Evolutionary conservation across 1,140 invertebrate species (phyloP).

Genomic region (Ladona fulva): DNA sequence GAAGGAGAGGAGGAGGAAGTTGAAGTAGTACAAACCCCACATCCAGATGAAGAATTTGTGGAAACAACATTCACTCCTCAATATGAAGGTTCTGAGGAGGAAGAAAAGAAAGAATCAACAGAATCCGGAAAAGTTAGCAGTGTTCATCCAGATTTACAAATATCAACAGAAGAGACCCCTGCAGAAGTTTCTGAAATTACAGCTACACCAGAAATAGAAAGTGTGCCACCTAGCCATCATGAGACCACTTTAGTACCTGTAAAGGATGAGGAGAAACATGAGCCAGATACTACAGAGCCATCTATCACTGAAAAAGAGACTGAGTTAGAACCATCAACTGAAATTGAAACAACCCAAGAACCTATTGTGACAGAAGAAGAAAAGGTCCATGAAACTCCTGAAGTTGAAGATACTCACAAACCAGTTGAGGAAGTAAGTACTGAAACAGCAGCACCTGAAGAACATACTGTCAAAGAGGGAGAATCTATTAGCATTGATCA

Average conservation of each 20-base stretch:
- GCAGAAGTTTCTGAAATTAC: not conserved
- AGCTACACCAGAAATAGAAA: not conserved
- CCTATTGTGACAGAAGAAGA: conserved; percentile 23
- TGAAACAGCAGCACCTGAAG: conserved; percentile 10
- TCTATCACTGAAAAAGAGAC: conserved; percentile 13
- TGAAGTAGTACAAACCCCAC: no score
- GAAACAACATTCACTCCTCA: no score
- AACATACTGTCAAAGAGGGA: not conserved
- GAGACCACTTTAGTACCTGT: no score
- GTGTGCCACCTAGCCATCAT: no score
- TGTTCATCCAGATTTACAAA: not conserved
- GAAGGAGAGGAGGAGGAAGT: no score
- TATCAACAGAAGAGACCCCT: conserved; percentile 15
- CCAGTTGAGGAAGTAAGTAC: conserved; percentile 14
- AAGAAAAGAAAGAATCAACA: no score
- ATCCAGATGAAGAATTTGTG: no score
- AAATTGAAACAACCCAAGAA: conserved; percentile 21
- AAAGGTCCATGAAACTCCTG: conserved; percentile 25
- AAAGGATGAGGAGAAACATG: not conserved
- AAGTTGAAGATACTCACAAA: conserved; percentile 14
- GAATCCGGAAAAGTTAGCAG: no score
- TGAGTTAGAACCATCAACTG: conserved; percentile 22
- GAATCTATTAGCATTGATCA: not conserved
- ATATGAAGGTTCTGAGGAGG: no score
- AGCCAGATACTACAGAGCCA: conserved; percentile 17